A percentile compares a stretch with the other conserved stretches of the same genome.
phyloP scores from a whole-genome alignment of 2,113 vertebrate species.

The Rostratula benghalensis region DNA sequence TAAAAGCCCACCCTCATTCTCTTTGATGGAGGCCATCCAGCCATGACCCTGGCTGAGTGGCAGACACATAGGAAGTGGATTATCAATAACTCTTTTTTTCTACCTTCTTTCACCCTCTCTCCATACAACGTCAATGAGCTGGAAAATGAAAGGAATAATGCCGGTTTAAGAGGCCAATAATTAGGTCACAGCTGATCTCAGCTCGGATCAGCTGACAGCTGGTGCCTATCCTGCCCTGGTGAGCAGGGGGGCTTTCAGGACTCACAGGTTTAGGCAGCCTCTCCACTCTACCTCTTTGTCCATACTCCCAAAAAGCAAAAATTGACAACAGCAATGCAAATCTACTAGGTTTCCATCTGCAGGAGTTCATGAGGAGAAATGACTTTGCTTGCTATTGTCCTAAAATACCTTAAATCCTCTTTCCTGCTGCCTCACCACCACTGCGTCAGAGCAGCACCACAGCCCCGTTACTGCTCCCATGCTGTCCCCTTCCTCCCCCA shows the following conservation, averaged over 20 bases:
- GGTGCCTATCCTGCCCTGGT: slow-evolving; percentile 57
- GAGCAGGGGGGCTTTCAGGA: slow-evolving; percentile 12
- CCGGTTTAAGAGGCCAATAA: slow-evolving; percentile 79
- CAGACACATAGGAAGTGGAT: slow-evolving; percentile 68
- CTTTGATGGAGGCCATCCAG: slow-evolving; percentile 49
- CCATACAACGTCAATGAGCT: slow-evolving; percentile 75
- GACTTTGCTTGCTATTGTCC: background rate
- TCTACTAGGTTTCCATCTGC: background rate
- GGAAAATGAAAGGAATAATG: slow-evolving; percentile 83
- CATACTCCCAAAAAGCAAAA: background rate
- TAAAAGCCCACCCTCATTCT: slow-evolving; percentile 43
- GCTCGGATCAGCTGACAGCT: slow-evolving; percentile 73
- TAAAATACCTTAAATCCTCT: slow-evolving; percentile 10
- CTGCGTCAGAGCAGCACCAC: background rate
- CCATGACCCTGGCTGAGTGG: slow-evolving; percentile 70
- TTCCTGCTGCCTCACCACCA: background rate
- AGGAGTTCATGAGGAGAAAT: background rate
- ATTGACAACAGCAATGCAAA: background rate
- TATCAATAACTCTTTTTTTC: slow-evolving; percentile 70
- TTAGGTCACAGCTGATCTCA: slow-evolving; percentile 83
- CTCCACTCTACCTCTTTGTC: background rate
- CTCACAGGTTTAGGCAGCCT: slow-evolving; percentile 5
- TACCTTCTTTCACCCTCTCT: slow-evolving; percentile 46
- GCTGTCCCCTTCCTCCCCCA: background rate
- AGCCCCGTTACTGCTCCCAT: background rate